Conservation (phyloP, 2,888 invertebrate species). For the Papilio elwesi region DNA sequence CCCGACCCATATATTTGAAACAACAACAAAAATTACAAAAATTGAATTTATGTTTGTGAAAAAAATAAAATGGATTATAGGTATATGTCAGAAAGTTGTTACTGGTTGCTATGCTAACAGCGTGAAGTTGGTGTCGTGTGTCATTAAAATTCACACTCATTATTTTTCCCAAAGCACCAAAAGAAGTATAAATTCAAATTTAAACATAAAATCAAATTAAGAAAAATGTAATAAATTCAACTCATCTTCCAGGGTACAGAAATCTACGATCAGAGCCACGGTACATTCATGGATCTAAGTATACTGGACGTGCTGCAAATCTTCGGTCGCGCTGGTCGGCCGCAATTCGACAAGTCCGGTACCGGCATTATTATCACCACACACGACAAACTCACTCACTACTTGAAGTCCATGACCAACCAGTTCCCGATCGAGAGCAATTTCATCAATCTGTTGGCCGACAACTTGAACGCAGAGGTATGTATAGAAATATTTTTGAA, state of each 20-base stretch:
- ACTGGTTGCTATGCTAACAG: too few species aligned
- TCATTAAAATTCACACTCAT: too few species aligned
- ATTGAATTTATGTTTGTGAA: too few species aligned
- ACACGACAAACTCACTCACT: conserved; percentile 96
- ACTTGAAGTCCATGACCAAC: conserved; percentile 96
- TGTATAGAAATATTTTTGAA: conserved; percentile 33
- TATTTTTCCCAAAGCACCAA: too few species aligned
- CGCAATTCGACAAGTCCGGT: conserved; percentile 97
- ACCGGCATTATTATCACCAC: conserved; percentile 97
- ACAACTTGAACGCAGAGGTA: conserved; percentile 99
- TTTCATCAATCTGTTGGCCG: conserved; percentile 94
- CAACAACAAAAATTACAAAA: too few species aligned
- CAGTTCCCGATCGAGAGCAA: conserved; percentile 99
- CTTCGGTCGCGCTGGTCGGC: conserved; percentile 98
- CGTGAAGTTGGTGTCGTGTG: too few species aligned
- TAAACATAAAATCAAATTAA: background rate
- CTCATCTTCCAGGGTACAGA: conserved; percentile 91
- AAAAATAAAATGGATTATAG: too few species aligned
- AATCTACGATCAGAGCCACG: conserved; percentile 98
- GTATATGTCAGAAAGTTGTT: too few species aligned
- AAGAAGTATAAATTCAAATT: too few species aligned
- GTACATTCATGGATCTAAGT: conserved; percentile 96
- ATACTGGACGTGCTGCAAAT: conserved; percentile 99
- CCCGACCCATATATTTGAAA: too few species aligned
- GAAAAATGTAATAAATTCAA: background rate